A percentile compares a stretch with the other conserved stretches of the same genome.
Conservation (phyloP, 2,797 vertebrate genomes). For the Sandelia bainsii region DNA sequence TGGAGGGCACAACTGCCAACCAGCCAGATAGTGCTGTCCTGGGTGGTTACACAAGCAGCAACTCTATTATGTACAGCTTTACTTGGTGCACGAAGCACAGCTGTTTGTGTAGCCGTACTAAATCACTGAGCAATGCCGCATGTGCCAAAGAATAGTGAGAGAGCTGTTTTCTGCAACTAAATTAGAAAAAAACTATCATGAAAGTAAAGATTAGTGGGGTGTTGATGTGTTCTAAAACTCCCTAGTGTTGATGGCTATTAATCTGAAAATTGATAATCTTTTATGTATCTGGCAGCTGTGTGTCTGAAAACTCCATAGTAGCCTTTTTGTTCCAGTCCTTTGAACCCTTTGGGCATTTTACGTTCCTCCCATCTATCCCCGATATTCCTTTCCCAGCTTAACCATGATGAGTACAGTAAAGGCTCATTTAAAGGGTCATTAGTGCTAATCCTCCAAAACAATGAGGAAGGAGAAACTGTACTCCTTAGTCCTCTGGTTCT, state of each 20-base stretch:
- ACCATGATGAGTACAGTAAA: conserved; percentile 78
- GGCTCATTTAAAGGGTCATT: conserved; percentile 85
- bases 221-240: conserved; percentile 76
- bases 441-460: conserved; percentile 84
- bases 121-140: conserved; percentile 61
- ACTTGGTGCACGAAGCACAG: conserved; percentile 68
- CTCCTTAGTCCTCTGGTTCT: conserved; percentile 59
- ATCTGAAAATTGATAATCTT: conserved; percentile 86
- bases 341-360: conserved; percentile 79
- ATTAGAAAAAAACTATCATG: conserved; percentile 63
- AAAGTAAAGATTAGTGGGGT: conserved; percentile 75
- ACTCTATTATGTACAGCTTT: conserved; percentile 72
- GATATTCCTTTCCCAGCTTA: conserved; percentile 72
- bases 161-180: conserved; percentile 54
- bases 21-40: conserved; percentile 66
- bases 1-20: conserved; percentile 76
- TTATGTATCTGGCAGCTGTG: conserved; percentile 81
- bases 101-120: conserved; percentile 65
- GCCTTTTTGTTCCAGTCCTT: conserved; percentile 84
- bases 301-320: conserved; percentile 77
- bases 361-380: conserved; percentile 64
- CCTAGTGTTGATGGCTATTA: conserved; percentile 79
- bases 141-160: conserved; percentile 50
- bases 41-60: conserved; percentile 73
- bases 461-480: conserved; percentile 75